Percentiles rank a stretch among this genome's conserved stretches.
These are phyloP conservation scores for Galerucella calmariensis DNA, from an alignment of 2,888 invertebrate genomes.

Conservation along the genomic window DNA sequence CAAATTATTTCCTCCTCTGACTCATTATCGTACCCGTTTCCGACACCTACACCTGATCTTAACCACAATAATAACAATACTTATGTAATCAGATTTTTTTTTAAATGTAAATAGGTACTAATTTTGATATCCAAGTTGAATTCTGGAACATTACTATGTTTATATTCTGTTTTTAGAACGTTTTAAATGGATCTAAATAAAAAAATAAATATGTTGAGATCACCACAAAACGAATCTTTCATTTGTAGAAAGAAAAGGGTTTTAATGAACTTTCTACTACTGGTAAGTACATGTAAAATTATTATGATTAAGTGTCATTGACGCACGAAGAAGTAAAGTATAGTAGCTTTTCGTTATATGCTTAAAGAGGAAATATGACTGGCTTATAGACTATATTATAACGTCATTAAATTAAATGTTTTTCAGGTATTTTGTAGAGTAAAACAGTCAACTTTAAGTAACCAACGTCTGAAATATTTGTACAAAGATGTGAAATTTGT, in stretches of 20 bases:
- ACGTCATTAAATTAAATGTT: not conserved
- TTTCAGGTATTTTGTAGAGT: constrained; percentile 1
- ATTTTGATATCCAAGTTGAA: not conserved
- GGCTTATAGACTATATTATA: too few species aligned
- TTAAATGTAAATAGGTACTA: not conserved
- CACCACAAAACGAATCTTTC: not conserved
- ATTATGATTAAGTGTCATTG: too few species aligned
- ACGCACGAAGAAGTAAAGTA: too few species aligned
- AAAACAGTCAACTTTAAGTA: not conserved
- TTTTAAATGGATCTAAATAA: not conserved
- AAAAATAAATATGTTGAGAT: not conserved
- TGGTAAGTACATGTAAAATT: not conserved
- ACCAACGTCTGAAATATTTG: not conserved
- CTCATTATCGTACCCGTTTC: not conserved
- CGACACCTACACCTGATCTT: not conserved
- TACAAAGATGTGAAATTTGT: constrained; percentile 6
- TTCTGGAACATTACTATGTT: not conserved
- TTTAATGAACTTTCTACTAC: not conserved
- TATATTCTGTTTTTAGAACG: not conserved
- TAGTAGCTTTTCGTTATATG: too few species aligned
- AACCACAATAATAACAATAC: not conserved
- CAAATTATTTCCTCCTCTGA: not conserved
- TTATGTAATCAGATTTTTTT: not conserved
- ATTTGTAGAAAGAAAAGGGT: not conserved
- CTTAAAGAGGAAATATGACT: not conserved